Evolutionary conservation across 2,113 vertebrate species (phyloP), one percentile per base, ranked within the genome.

Genomic region (Corythornis cristatus): DNA sequence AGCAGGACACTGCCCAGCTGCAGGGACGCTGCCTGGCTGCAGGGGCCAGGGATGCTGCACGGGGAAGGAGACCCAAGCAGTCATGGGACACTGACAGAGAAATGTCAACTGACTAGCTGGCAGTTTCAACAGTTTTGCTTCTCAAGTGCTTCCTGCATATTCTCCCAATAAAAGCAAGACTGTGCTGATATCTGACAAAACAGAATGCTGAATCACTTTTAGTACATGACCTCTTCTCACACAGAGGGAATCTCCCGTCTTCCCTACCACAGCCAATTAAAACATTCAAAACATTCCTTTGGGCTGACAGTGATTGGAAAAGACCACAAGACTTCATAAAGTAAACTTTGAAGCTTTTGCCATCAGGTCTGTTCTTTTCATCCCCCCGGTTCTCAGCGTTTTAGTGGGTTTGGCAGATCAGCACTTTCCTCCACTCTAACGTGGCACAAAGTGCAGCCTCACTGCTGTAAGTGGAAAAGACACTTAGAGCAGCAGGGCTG

Each of bases 181-280:
- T 61, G 68, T 1, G 0, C 83, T 64, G 85, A 8, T 65, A 26
- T 33, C 35, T 86, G 92, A 88, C 84, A 92, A 42, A 95, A 67
- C 92, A 91, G 85, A 89, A 82, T 5, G 62, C 67, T 65, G 88
- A 94, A 88, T 79, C 75, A 88, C 43, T 79, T 67, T 82, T 56
- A 57, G 75, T 29, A 35, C 54, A 68, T 31, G 82, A 48, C 71
- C 88, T 82, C 82, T 89, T 56, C 75, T 79, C 82, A 82, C 4
- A 6, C 75, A 79, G 26, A 53, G 64, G 82, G 78, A 89, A 90
- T 85, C 86, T 91, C 92, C 83, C 0, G 3, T 75, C 66, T 75
- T 75, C 66, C 66, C 70, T 57, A 82, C 71, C 82, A 53, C 68
- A 70, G 40, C 42, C 85, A 67, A 78, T 75, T 85, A 86, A 68